Conservation (phyloP, 2,797 vertebrate species). For the Tenualosa thibaudeaui region DNA sequence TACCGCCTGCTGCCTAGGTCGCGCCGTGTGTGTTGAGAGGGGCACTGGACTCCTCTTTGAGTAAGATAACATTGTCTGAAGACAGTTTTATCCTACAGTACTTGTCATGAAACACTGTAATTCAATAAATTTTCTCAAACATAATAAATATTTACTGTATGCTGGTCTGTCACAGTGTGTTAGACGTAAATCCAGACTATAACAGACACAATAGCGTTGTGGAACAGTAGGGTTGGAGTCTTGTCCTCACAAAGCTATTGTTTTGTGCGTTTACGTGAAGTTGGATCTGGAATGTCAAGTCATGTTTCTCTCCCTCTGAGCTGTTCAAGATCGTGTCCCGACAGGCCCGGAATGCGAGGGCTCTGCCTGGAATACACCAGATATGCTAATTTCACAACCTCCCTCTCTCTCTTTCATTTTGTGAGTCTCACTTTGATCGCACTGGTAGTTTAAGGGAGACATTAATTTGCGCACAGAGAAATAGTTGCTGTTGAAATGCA, state of each 20-base stretch:
- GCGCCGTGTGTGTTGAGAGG: not conserved
- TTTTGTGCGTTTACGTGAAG: conserved; percentile 1
- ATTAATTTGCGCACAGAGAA: not conserved
- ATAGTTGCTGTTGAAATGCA: not conserved
- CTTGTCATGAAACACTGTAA: too few relatives aligned
- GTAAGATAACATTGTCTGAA: too few relatives aligned
- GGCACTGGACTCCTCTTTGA: too few relatives aligned
- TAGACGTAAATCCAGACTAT: not conserved
- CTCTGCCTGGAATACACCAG: not conserved
- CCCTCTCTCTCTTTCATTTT: not conserved
- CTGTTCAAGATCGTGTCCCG: not conserved
- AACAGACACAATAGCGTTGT: not conserved
- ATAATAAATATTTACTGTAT: too few relatives aligned
- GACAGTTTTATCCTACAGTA: too few relatives aligned
- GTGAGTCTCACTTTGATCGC: not conserved
- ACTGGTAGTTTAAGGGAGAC: not conserved
- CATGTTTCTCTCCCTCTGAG: not conserved
- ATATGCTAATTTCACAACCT: not conserved
- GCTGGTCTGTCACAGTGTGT: not conserved
- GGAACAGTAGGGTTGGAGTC: not conserved
- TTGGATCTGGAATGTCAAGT: not conserved
- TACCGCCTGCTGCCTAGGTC: not conserved
- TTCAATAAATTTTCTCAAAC: too few relatives aligned
- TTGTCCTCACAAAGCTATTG: not conserved
- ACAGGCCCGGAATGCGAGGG: not conserved